A percentile compares a stretch with the other conserved stretches of the same genome.
phyloP scores from a whole-genome alignment of 2,797 vertebrate genomes.

The Phaenicophaeus curvirostris region DNA sequence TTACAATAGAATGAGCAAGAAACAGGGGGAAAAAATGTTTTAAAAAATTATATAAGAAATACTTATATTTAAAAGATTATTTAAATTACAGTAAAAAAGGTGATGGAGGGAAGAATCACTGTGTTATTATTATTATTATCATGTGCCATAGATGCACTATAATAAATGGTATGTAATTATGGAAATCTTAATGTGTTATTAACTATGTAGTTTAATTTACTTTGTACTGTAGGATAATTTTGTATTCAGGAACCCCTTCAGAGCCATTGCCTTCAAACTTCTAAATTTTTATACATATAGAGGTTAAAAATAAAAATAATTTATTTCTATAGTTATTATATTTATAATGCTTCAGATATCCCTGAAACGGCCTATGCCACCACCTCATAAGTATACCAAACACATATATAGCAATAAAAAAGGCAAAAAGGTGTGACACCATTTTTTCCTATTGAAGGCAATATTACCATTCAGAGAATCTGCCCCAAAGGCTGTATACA shows the following conservation, averaged over 20 bases:
- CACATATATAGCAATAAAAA: not conserved
- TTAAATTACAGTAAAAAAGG: not conserved
- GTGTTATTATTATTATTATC: not conserved
- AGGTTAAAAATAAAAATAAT: not conserved
- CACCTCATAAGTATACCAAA: rapidly evolving
- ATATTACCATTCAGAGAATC: not conserved
- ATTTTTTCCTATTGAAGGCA: not conserved
- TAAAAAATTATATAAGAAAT: not conserved
- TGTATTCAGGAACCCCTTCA: not conserved
- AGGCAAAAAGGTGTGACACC: not conserved
- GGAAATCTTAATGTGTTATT: not conserved
- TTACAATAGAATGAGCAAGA: not conserved
- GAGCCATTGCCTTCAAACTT: not conserved
- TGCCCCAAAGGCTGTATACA: not conserved
- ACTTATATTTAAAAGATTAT: too few species aligned
- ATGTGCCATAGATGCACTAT: not conserved
- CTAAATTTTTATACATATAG: not conserved
- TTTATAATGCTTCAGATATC: not conserved
- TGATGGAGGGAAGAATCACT: not conserved
- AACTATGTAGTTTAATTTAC: not conserved
- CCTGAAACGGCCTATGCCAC: not conserved
- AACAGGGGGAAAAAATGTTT: not conserved
- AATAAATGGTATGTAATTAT: not conserved
- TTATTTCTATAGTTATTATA: not conserved
- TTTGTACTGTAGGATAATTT: not conserved